Evolutionary conservation across 2,888 invertebrate species (phyloP), one percentile per base, ranked within the genome.

Genomic region (Drosophila macrospina): DNA sequence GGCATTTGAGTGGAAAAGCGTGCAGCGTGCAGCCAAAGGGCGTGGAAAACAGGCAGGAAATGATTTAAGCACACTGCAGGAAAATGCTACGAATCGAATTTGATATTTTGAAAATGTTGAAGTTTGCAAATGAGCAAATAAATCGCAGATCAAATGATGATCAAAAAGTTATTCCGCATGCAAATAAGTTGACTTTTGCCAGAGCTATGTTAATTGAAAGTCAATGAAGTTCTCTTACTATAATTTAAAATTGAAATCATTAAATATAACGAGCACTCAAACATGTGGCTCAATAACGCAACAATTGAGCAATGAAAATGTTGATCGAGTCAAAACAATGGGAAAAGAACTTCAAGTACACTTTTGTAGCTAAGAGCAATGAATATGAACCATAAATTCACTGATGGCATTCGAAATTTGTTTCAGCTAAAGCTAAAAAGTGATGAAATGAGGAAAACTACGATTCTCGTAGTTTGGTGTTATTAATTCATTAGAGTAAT

Each of bases 391-490:
- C 28, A 30, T 16, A 30, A 16, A 16, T 28, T 52, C 3, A 6
- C 15, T 20, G 1, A 20, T 11, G 26, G 28, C 13, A n/a, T 5
- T 11, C 20, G 7, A 39, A 54, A 24, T 13, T 24, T 48, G 34
- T 45, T 30, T 45, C 32, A 11, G 16, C 16, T 39, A 55, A 39
- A 55, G n/a, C n/a, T n/a, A n/a, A 52, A 42, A 42, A 8, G 55
- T 63, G 48, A 55, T 64, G 57, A 64, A 64, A 42, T 57, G 54
- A n/a, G 37, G 20, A 54, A 78, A 74, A 60, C 61, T 77, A 81
- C 57, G 37, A 63, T 77, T 79, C 80, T 87, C 69, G 78, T 87
- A 85, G 85, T 74, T 85, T 74, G 65, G 86, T 89, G 86, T 78
- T 74, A 87, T 89, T 82, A 87, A 82, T 85, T 82, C 71, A 85